Base-by-base conservation (phyloP, 35 echinoderm and acorn worm species). In the Lytechinus variegatus region DNA sequence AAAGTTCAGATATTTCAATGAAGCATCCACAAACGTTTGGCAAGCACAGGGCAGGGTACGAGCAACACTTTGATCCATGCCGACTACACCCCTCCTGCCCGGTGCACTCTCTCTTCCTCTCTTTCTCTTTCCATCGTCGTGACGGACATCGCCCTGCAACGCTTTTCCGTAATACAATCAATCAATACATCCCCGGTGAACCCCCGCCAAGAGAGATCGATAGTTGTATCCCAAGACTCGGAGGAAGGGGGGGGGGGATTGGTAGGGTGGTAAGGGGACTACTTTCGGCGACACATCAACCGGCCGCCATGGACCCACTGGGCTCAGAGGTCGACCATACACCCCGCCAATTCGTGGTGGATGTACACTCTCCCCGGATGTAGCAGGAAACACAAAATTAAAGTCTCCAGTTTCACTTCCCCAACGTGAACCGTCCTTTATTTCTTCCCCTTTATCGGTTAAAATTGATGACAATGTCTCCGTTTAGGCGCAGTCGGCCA, bases 81-180 rank as follows among this genome's bases (percentile, higher is more conserved):
- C 61, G 61, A 71, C 61, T 19, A 71, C 61, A 14, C 61, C 61
- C 6, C 24, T 4, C 3, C 61, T 13, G 21, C 61, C 61, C 61
- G 5, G 33, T 44, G 33, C 56, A 2, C 56, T 58, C 56, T 58
- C 56, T 58, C 56, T 58, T 9, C 13, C 56, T 58, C 56, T 10
- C 9, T 1, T 13, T 9, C 56, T 9, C 56, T 13, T 24, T 16
- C 66, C 14, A 7, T 0, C 66, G n/a, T 79, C 66, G 14, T 79
- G 66, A 79, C 66, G 66, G 66, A 79, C 66, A 79, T 79, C 66
- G 66, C 66, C 66, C 66, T n/a, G 66, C 66, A 79, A 79, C 66
- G 66, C 66, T 79, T n/a, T 79, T n/a, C 19, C 66, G 66, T 21
- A 79, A 79, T 79, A 79, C 66, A 79, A 79, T 79, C 66, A 24